Evolutionary conservation across 2,888 invertebrate genomes (phyloP).

Genomic region (Acronicta aceris): DNA sequence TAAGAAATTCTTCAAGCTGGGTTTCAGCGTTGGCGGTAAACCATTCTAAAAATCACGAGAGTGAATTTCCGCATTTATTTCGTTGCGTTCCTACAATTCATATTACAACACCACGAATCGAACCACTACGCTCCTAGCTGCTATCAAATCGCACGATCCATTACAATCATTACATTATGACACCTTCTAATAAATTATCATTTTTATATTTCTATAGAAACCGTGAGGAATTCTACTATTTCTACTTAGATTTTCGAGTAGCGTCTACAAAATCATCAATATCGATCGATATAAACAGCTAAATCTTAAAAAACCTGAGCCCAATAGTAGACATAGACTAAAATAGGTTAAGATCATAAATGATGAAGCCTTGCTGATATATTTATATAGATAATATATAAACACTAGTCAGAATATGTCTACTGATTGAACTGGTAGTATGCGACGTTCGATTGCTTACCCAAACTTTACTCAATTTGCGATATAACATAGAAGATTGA

Average conservation of each 20-base stretch:
- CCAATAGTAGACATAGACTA: conserved; percentile 22
- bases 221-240: conserved; percentile 26
- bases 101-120: conserved; percentile 57
- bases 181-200: conserved; percentile 49
- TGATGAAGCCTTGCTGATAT: no score
- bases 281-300: neutral
- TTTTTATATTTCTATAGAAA: conserved; percentile 33
- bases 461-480: conserved; percentile 6
- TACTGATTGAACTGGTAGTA: conserved; percentile 15
- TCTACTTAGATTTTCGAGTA: conserved; percentile 16
- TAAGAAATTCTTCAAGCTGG: conserved; percentile 22
- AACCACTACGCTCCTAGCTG: conserved; percentile 65
- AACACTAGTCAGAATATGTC: conserved; percentile 8
- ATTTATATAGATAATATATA: neutral
- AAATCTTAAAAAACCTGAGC: neutral
- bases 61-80: conserved; percentile 37
- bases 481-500: conserved; percentile 16
- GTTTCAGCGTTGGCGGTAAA: conserved; percentile 37
- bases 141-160: conserved; percentile 64
- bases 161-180: conserved; percentile 43
- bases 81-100: conserved; percentile 54
- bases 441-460: conserved; percentile 6
- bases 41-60: conserved; percentile 31
- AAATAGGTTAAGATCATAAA: neutral
- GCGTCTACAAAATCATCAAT: conserved; percentile 1